Conservation (phyloP, 2,888 invertebrate genomes). For the Theodoxus fluviatilis region DNA sequence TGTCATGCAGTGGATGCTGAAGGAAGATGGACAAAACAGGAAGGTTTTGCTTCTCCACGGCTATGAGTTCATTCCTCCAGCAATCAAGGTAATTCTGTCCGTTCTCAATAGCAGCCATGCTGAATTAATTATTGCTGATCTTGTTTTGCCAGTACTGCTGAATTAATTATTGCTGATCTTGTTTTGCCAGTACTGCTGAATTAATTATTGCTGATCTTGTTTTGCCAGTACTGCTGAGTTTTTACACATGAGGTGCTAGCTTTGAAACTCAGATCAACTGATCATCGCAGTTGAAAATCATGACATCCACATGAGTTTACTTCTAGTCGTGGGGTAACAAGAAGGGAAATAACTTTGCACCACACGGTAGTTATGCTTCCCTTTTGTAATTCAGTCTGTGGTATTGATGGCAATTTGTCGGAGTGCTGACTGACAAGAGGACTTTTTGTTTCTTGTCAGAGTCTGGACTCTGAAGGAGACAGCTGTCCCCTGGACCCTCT, state of each 20-base stretch:
- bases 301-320: too few species aligned
- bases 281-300: too few species aligned
- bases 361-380: too few species aligned
- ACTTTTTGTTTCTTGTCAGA: conserved; percentile 5
- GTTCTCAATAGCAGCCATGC: not conserved
- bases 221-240: not conserved
- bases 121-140: not conserved
- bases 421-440: not conserved
- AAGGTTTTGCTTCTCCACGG: conserved; percentile 49
- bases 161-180: not conserved
- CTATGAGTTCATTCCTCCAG: conserved; percentile 38
- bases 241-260: not conserved
- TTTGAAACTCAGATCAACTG: too few species aligned
- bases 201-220: not conserved
- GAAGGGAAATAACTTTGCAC: too few species aligned
- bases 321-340: too few species aligned
- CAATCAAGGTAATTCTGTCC: conserved; percentile 31
- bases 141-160: not conserved
- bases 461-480: conserved; percentile 4
- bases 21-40: conserved; percentile 40
- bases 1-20: conserved; percentile 45
- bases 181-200: not conserved
- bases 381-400: too few species aligned
- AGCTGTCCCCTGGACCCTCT: conserved; percentile 25
- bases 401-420: too few species aligned